These are phyloP conservation scores for Ficedula albicollis DNA, from an alignment of 2,797 vertebrate species.

Conservation along the genomic window DNA sequence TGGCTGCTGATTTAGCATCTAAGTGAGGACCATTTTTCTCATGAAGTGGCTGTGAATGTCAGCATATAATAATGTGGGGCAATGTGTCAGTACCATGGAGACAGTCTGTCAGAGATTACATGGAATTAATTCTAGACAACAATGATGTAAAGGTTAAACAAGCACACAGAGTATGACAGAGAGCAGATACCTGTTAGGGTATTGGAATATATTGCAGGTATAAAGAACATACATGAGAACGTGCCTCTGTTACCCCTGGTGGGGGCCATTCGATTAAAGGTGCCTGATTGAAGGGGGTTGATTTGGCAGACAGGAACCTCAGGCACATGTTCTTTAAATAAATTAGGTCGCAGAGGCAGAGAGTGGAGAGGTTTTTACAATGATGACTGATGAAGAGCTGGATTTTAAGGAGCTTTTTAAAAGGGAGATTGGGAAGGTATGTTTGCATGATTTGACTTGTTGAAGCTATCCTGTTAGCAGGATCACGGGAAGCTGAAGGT, in stretches of 20 bases:
- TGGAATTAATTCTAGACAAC: background rate
- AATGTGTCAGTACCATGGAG: background rate
- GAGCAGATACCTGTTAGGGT: background rate
- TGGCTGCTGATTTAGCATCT: background rate
- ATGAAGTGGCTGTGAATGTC: background rate
- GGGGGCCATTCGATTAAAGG: background rate
- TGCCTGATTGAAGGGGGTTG: background rate
- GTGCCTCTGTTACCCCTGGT: fast-evolving
- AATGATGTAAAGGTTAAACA: background rate
- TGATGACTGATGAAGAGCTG: background rate
- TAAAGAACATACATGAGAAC: background rate
- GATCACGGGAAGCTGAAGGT: fast-evolving
- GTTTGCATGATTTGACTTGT: background rate
- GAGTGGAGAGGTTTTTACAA: background rate
- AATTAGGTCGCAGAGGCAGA: background rate
- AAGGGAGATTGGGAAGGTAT: background rate
- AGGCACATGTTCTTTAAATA: background rate
- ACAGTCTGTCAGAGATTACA: background rate
- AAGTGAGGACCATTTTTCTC: background rate
- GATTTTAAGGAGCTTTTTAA: background rate
- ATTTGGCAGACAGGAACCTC: background rate
- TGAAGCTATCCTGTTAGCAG: background rate
- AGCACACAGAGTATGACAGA: background rate
- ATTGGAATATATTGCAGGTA: background rate
- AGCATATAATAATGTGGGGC: background rate